These are phyloP conservation scores for Amyelois transitella DNA, from an alignment of 1,140 invertebrate genomes.

Conservation along the genomic window DNA sequence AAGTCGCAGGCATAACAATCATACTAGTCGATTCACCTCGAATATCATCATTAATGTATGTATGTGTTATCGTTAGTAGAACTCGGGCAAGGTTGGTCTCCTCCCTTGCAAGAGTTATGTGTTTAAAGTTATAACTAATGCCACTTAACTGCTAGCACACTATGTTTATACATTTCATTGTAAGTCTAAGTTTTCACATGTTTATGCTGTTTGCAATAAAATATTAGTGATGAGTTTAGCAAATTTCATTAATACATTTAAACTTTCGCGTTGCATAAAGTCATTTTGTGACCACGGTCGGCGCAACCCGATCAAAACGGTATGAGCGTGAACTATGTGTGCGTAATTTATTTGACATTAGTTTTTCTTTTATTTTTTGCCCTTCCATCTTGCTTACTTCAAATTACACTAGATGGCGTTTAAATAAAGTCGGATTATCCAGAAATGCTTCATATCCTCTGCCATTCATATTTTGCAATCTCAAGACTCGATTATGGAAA, in stretches of 20 bases:
- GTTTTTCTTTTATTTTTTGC: too few relatives aligned
- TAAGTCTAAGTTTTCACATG: too few relatives aligned
- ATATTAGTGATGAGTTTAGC: too few relatives aligned
- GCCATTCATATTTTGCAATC: background rate
- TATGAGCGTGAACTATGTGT: too few relatives aligned
- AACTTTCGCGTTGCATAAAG: too few relatives aligned
- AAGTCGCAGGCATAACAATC: background rate
- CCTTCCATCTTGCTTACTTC: too few relatives aligned
- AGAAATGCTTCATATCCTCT: background rate
- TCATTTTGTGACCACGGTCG: too few relatives aligned
- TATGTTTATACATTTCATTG: background rate
- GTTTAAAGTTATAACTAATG: background rate
- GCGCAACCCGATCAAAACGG: too few relatives aligned
- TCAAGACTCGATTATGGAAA: background rate
- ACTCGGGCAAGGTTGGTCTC: constrained; percentile 32
- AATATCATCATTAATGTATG: constrained; percentile 29
- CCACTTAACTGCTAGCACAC: background rate
- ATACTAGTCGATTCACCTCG: constrained; percentile 10
- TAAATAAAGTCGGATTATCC: background rate
- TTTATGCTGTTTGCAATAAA: too few relatives aligned
- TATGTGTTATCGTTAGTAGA: constrained; percentile 22
- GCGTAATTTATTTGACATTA: too few relatives aligned
- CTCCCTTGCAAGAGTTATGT: constrained; percentile 12
- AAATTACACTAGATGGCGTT: background rate
- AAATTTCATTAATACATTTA: too few relatives aligned